These are phyloP conservation scores for Etheostoma nigrum DNA, from an alignment of 2,797 vertebrate species.

Conservation along the genomic window DNA sequence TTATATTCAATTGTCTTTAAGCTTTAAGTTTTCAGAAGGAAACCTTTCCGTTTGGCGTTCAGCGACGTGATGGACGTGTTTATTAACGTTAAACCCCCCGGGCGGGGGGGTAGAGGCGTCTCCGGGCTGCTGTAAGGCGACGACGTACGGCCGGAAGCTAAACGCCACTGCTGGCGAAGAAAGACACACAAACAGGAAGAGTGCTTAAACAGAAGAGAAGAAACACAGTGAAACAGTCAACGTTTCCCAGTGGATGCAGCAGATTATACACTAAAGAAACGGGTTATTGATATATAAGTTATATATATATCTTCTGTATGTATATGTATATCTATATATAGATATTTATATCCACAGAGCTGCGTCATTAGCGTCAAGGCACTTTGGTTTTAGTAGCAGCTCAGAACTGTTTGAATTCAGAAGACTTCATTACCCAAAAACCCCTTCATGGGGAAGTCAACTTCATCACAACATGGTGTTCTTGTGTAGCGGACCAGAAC, in stretches of 20 bases:
- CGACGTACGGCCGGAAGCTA: slow-evolving; percentile 4
- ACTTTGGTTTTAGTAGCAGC: not conserved
- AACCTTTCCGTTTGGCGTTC: too few relatives aligned
- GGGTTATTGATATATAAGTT: not conserved
- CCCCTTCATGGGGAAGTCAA: not conserved
- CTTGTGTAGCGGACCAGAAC: not conserved
- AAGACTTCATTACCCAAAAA: slow-evolving; percentile 21
- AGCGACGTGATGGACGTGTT: too few relatives aligned
- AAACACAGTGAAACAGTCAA: not conserved
- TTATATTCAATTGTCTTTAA: too few relatives aligned
- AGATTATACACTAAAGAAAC: not conserved
- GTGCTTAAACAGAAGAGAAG: slow-evolving; percentile 56
- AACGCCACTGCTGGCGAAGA: not conserved
- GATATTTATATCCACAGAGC: slow-evolving; percentile 14
- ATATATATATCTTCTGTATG: too few relatives aligned
- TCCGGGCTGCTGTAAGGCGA: slow-evolving; percentile 5
- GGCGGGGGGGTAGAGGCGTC: not conserved
- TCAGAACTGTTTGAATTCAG: not conserved
- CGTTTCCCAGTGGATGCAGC: slow-evolving; percentile 33
- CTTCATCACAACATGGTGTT: not conserved
- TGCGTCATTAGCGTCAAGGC: not conserved
- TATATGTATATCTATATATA: not conserved
- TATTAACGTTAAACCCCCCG: too few relatives aligned
- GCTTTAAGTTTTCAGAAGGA: too few relatives aligned
- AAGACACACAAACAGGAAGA: slow-evolving; percentile 38